A percentile compares a stretch with the other conserved stretches of the same genome.
Evolutionary conservation across 2,113 vertebrate species (phyloP).

Genomic region (Choloepus hoffmanni): DNA sequence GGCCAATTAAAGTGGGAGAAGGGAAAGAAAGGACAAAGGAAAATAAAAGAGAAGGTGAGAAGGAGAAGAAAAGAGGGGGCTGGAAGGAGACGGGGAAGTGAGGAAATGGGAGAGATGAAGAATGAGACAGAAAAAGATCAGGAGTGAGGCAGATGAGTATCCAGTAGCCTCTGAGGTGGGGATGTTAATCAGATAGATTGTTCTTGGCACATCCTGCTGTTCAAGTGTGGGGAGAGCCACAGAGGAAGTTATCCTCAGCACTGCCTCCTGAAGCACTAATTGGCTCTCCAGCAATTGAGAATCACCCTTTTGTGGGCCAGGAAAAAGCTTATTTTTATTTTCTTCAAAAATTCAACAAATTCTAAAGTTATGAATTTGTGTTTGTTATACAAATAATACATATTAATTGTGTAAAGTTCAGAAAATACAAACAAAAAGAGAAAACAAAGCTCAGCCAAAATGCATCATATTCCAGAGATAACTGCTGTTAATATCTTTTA

Average conservation of each 20-base stretch:
- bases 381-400: constrained; percentile 34
- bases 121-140: constrained; percentile 20
- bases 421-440: constrained; percentile 52
- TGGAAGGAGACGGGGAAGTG: background rate
- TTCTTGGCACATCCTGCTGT: background rate
- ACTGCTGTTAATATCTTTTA: background rate
- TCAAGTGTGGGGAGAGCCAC: background rate
- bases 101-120: background rate
- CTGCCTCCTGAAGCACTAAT: background rate
- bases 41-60: background rate
- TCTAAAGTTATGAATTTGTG: constrained; percentile 51
- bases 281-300: background rate
- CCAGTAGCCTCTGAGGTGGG: background rate
- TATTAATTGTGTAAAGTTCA: constrained; percentile 16
- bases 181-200: background rate
- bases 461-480: constrained; percentile 23
- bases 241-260: background rate
- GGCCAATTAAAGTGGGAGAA: constrained; percentile 11
- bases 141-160: background rate
- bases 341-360: background rate
- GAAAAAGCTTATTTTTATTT: constrained; percentile 24
- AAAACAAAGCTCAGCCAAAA: background rate
- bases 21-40: background rate
- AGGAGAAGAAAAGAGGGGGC: background rate
- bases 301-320: constrained; percentile 1